A percentile compares a stretch with the other conserved stretches of the same genome.
Evolutionary conservation across 2,888 invertebrate genomes (phyloP).

Genomic region (Norana najaformis): DNA sequence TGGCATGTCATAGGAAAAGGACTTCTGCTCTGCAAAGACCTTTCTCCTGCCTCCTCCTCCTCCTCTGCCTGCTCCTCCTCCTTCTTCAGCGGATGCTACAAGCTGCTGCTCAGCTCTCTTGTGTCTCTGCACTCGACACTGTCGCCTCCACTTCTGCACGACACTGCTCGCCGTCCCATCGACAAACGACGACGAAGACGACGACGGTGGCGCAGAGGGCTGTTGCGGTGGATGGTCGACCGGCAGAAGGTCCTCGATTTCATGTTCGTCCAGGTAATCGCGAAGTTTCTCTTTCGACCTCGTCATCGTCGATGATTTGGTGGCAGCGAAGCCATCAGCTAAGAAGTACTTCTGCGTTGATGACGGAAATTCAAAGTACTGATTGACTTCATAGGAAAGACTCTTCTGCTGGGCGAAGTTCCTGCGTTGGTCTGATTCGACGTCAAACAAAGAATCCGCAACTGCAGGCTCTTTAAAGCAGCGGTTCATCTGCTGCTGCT

Average conservation of each 20-base stretch:
- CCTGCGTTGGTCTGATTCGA: not conserved
- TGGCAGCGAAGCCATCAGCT: not conserved
- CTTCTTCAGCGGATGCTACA: too few species aligned
- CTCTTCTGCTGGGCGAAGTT: slow-evolving; percentile 13
- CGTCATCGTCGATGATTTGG: not conserved
- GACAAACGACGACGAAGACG: not conserved
- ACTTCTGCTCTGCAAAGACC: not conserved
- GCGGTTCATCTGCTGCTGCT: not conserved
- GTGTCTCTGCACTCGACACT: not conserved
- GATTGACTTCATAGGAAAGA: not conserved
- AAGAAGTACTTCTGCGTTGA: not conserved
- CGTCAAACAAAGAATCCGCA: not conserved
- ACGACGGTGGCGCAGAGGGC: not conserved
- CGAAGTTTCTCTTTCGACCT: slow-evolving; percentile 13
- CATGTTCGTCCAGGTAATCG: not conserved
- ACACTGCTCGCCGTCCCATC: not conserved
- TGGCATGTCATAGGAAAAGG: not conserved
- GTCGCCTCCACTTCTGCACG: not conserved
- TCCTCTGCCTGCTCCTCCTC: not conserved
- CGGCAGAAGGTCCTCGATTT: not conserved
- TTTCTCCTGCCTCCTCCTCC: not conserved
- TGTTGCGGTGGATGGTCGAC: not conserved
- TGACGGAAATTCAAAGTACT: not conserved
- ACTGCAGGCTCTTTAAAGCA: not conserved
- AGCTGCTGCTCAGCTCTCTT: not conserved